These are phyloP conservation scores for Phengaris alcon DNA, from an alignment of 2,888 invertebrate species.

Conservation along the genomic window DNA sequence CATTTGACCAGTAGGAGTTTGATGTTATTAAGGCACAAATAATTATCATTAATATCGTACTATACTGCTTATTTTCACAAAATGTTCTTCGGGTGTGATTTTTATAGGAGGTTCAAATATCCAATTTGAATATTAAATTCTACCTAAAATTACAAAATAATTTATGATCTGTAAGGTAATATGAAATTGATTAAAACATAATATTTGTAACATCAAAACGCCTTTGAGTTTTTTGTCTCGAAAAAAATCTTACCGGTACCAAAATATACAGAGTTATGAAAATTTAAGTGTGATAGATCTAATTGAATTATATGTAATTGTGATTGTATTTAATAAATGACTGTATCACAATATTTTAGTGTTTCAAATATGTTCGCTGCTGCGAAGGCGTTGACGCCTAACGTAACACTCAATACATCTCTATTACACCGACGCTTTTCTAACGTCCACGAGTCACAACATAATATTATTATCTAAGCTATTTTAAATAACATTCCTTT, in stretches of 20 bases:
- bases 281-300: no score
- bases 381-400: not conserved
- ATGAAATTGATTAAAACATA: no score
- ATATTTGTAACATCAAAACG: no score
- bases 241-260: no score
- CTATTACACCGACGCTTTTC: not conserved
- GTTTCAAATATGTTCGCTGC: not conserved
- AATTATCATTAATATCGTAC: not conserved
- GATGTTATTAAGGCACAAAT: not conserved
- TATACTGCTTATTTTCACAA: not conserved
- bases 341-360: not conserved
- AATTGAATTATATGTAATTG: no score
- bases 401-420: not conserved
- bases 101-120: not conserved
- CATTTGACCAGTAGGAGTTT: slow-evolving; percentile 16
- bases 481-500: no score
- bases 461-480: not conserved
- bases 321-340: no score
- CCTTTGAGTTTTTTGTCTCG: no score
- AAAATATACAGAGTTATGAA: no score
- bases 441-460: not conserved
- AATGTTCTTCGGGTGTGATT: slow-evolving; percentile 3
- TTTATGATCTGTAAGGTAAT: not conserved
- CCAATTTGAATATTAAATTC: not conserved
- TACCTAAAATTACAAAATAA: not conserved